Conservation (phyloP, 2,113 vertebrate genomes). For the Tragelaphus buxtoni region DNA sequence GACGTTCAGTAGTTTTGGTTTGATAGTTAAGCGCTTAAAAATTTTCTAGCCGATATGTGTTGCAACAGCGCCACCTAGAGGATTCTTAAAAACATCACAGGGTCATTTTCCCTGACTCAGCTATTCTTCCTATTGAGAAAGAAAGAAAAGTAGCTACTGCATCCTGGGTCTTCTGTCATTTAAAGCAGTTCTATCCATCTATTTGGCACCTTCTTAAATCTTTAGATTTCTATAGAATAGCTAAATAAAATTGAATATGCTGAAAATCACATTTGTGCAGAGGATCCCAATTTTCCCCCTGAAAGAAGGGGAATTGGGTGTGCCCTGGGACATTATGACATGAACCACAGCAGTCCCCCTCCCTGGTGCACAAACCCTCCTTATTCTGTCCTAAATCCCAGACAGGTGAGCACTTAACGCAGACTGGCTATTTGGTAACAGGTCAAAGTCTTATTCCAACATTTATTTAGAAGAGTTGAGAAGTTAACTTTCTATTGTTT, state of each 20-base stretch:
- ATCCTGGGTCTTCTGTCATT: neutral
- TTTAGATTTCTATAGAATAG: neutral
- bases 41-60: constrained; percentile 14
- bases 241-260: neutral
- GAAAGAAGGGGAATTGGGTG: fast-evolving
- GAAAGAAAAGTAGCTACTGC: neutral
- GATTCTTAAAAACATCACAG: constrained; percentile 53
- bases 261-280: neutral
- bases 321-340: neutral
- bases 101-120: neutral
- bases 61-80: constrained; percentile 83
- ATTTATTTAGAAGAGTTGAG: neutral
- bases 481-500: neutral
- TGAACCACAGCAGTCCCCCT: no score
- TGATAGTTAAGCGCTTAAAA: neutral
- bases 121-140: neutral
- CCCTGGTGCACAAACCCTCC: neutral
- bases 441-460: neutral
- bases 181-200: neutral
- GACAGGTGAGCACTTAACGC: neutral
- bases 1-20: constrained; percentile 53
- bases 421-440: neutral
- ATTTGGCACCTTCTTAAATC: neutral
- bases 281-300: neutral
- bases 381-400: neutral